A percentile compares a stretch with the other conserved stretches of the same genome.
phyloP scores from a whole-genome alignment of 2,797 vertebrate species.

The Taeniopygia guttata region DNA sequence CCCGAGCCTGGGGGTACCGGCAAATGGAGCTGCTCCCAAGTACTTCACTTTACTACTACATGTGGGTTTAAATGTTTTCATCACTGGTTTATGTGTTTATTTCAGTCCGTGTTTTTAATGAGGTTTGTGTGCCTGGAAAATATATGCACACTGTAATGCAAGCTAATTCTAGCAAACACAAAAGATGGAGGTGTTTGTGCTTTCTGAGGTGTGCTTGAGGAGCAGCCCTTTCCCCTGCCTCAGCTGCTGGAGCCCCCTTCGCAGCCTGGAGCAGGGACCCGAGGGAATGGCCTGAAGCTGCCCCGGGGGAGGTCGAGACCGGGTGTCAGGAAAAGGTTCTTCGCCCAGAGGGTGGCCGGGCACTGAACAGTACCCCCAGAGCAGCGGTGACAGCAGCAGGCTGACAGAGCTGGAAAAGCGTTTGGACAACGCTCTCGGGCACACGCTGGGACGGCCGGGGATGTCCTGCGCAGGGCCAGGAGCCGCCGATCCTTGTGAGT shows the following conservation, averaged over 20 bases:
- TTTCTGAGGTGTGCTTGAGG: background rate
- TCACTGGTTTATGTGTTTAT: background rate
- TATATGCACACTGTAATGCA: accelerated
- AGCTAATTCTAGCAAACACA: background rate
- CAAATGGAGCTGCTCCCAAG: too few species aligned
- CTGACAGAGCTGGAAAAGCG: background rate
- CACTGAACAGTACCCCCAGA: background rate
- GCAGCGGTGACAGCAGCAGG: background rate
- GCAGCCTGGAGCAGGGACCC: background rate
- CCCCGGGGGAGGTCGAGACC: accelerated
- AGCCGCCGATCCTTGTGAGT: accelerated
- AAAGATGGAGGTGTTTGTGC: accelerated
- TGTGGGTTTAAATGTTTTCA: background rate
- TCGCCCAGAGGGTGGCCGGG: background rate
- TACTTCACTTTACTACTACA: background rate
- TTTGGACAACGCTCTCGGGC: background rate
- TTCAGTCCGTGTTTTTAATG: background rate
- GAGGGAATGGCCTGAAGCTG: background rate
- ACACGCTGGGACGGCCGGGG: background rate
- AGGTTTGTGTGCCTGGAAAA: background rate
- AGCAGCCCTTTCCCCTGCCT: background rate
- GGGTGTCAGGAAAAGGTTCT: background rate
- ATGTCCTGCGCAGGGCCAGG: background rate
- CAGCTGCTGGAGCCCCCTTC: accelerated
- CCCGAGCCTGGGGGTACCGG: background rate